Conservation (phyloP, 2,888 invertebrate genomes). For the Ctena decussata region DNA sequence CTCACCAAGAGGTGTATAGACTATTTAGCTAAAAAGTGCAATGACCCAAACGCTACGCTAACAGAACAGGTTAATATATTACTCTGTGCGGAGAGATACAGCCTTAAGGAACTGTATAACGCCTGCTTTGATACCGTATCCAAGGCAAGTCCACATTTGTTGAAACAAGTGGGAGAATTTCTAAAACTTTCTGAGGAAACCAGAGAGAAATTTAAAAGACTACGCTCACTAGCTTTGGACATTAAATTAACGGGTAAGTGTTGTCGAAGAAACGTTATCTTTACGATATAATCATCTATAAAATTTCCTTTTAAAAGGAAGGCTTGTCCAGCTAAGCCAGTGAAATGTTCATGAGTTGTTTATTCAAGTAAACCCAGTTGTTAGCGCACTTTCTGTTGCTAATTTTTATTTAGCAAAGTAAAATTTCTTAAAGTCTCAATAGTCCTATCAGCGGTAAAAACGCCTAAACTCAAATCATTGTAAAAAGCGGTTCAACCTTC, state of each 20-base stretch:
- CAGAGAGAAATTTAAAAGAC: constrained; percentile 35
- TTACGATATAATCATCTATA: no score
- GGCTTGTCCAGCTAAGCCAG: no score
- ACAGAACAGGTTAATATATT: constrained; percentile 59
- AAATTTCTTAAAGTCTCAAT: no score
- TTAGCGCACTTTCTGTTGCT: no score
- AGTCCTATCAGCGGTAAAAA: no score
- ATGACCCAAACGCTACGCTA: constrained; percentile 44
- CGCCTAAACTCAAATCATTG: no score
- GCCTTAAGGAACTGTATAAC: constrained; percentile 51
- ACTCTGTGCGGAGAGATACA: constrained; percentile 60
- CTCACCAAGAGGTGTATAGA: constrained; percentile 60
- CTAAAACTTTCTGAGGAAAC: constrained; percentile 51
- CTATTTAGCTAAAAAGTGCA: constrained; percentile 60
- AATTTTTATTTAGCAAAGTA: no score
- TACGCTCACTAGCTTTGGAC: constrained; percentile 53
- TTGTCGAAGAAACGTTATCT: no score
- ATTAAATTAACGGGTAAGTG: constrained; percentile 61
- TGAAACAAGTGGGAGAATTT: constrained; percentile 47
- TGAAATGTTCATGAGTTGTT: no score
- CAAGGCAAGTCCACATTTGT: constrained; percentile 51
- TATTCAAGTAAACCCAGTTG: no score
- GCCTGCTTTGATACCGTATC: constrained; percentile 57
- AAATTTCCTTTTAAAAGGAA: no score
- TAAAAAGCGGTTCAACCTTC: no score